Percentiles rank a stretch among this genome's conserved stretches.
Conservation (phyloP, 2,888 invertebrate genomes). For the Hydropsyche betteni region DNA sequence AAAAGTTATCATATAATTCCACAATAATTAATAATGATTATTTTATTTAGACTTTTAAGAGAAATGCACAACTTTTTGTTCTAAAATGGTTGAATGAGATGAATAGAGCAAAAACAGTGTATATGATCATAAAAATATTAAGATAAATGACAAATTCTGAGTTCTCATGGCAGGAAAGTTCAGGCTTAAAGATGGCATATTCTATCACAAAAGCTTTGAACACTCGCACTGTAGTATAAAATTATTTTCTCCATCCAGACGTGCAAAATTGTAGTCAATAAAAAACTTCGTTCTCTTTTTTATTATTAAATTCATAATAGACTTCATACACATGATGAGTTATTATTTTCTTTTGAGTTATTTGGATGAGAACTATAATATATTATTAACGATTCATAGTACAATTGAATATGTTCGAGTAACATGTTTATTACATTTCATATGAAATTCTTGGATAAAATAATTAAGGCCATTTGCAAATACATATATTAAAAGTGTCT, state of each 20-base stretch:
- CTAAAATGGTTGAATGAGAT: conserved; percentile 36
- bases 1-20: conserved; percentile 23
- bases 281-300: too few species aligned
- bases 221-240: conserved; percentile 20
- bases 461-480: conserved; percentile 15
- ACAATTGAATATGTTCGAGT: too few species aligned
- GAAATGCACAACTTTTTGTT: conserved; percentile 38
- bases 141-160: conserved; percentile 42
- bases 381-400: too few species aligned
- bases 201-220: conserved; percentile 44
- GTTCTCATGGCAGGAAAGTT: conserved; percentile 46
- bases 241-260: neutral
- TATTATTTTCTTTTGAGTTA: too few species aligned
- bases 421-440: too few species aligned
- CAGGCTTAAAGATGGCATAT: conserved; percentile 49
- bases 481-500: neutral
- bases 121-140: conserved; percentile 37
- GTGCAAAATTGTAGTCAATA: conserved; percentile 1
- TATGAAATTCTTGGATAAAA: neutral
- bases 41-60: conserved; percentile 29
- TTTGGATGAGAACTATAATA: too few species aligned
- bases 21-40: conserved; percentile 5
- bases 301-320: too few species aligned
- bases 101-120: conserved; percentile 45
- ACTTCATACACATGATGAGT: too few species aligned